These are phyloP conservation scores for Creontiades dilutus DNA, from an alignment of 2,888 invertebrate species.

Conservation along the genomic window DNA sequence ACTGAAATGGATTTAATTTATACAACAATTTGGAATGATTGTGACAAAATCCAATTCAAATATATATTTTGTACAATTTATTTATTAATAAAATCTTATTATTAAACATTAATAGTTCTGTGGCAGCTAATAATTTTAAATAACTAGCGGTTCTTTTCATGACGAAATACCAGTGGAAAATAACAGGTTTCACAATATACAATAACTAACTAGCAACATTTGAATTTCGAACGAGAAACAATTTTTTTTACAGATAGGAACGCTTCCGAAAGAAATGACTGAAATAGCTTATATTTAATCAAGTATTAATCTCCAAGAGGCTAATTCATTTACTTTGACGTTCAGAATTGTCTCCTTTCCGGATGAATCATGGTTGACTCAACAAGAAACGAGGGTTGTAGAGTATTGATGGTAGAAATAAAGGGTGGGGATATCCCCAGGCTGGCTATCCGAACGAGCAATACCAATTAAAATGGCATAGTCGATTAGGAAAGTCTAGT, in stretches of 20 bases:
- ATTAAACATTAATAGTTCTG: background rate
- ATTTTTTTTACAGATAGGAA: background rate
- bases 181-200: slow-evolving; percentile 28
- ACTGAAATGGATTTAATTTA: too few species aligned
- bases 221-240: background rate
- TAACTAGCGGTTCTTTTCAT: background rate
- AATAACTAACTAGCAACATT: background rate
- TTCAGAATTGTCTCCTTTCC: background rate
- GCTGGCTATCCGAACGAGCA: too few species aligned
- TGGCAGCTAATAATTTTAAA: background rate
- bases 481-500: too few species aligned
- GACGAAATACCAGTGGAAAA: background rate
- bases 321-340: background rate
- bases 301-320: slow-evolving; percentile 9
- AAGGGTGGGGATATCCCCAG: too few species aligned
- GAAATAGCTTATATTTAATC: background rate
- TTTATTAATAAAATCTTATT: slow-evolving; percentile 18
- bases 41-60: background rate
- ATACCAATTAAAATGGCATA: too few species aligned
- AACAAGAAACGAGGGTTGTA: too few species aligned
- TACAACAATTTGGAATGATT: too few species aligned
- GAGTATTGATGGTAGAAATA: too few species aligned
- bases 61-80: slow-evolving; percentile 15
- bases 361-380: background rate
- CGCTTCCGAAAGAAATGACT: background rate